A percentile compares a stretch with the other conserved stretches of the same genome.
Evolutionary conservation across 2,888 invertebrate species (phyloP).

Genomic region (Crocallis elinguaria): DNA sequence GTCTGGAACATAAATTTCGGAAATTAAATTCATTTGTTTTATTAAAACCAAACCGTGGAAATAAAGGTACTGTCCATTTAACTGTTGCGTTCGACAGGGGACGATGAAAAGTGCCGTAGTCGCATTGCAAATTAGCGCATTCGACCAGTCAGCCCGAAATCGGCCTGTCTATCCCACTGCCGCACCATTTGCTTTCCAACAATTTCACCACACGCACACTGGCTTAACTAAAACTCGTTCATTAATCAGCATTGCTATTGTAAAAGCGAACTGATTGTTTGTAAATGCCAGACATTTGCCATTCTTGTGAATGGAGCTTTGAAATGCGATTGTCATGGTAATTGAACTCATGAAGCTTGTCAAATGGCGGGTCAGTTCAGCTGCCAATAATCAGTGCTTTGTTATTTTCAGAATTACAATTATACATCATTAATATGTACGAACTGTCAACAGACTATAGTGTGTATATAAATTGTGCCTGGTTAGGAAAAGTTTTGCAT

Average conservation of each 20-base stretch:
- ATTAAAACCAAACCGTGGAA: not conserved
- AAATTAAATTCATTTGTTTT: no score
- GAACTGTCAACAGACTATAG: no score
- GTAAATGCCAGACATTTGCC: conserved; percentile 37
- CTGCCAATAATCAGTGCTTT: not conserved
- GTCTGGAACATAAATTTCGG: no score
- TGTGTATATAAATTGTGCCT: no score
- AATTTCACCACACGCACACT: conserved; percentile 49
- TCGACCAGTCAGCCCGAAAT: conserved; percentile 62
- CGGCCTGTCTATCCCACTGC: conserved; percentile 58
- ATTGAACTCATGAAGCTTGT: not conserved
- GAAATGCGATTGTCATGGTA: not conserved
- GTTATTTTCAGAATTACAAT: no score
- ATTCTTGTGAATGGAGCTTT: conserved; percentile 10
- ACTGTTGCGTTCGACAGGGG: conserved; percentile 27
- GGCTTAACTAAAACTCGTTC: conserved; percentile 48
- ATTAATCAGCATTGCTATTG: conserved; percentile 50
- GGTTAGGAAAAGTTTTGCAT: no score
- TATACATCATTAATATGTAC: no score
- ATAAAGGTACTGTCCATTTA: conserved; percentile 8
- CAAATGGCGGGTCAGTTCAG: not conserved
- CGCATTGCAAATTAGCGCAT: conserved; percentile 70
- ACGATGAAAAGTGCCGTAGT: conserved; percentile 63
- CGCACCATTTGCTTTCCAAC: conserved; percentile 65
- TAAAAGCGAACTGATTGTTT: conserved; percentile 46